Conservation (phyloP, 2,888 invertebrate genomes). For the Furcula furcula region DNA sequence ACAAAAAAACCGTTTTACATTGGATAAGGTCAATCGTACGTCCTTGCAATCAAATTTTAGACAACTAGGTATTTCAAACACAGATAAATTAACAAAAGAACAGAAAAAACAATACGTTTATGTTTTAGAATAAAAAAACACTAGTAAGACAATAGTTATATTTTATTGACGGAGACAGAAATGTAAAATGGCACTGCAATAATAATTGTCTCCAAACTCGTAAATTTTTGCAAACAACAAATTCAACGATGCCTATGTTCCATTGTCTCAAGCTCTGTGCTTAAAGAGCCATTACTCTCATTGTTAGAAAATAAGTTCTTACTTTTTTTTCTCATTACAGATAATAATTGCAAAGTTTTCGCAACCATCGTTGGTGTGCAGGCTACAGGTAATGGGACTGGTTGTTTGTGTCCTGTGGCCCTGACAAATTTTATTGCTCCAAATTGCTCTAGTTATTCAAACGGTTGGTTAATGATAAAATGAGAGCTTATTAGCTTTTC, state of each 20-base stretch:
- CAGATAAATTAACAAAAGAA: too few relatives aligned
- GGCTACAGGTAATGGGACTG: conserved; percentile 14
- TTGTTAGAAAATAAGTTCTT: conserved; percentile 23
- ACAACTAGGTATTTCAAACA: too few relatives aligned
- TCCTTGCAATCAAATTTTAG: too few relatives aligned
- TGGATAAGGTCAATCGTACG: too few relatives aligned
- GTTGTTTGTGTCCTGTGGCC: conserved; percentile 17
- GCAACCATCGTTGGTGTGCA: conserved; percentile 25
- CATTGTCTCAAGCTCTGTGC: conserved; percentile 30
- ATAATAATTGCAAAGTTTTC: conserved; percentile 19
- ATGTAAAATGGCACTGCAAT: conserved; percentile 10
- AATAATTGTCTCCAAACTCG: conserved; percentile 17
- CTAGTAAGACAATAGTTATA: neutral
- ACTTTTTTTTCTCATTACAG: conserved; percentile 16
- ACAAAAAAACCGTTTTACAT: too few relatives aligned
- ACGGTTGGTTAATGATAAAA: conserved; percentile 25
- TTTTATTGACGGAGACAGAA: conserved; percentile 4
- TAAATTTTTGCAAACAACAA: conserved; percentile 33
- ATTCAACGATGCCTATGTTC: conserved; percentile 27
- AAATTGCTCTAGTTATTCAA: conserved; percentile 37
- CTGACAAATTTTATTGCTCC: conserved; percentile 31
- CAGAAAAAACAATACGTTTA: too few relatives aligned
- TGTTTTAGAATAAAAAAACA: neutral
- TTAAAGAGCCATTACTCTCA: conserved; percentile 30
- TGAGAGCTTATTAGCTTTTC: conserved; percentile 24